Base-by-base conservation (phyloP, 2,888 invertebrate species). In the Cryptophagus acutangulus region DNA sequence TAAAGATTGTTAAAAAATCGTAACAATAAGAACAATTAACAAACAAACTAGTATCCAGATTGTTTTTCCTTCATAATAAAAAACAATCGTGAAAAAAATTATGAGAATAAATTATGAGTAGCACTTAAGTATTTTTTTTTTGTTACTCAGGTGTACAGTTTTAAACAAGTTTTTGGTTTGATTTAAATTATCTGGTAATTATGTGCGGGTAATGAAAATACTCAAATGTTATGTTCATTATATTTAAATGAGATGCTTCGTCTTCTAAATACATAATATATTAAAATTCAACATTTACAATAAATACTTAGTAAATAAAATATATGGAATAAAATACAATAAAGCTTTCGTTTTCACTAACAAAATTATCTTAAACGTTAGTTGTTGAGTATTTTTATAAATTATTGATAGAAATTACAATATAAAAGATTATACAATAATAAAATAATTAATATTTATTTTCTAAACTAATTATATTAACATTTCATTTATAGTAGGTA, bases 331-430 rank as follows among this genome's bases (percentile, higher is more conserved):
- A 26, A 6, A 12, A 6, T 3, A 36, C 13, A 41, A 31, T 37
- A 41, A 41, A 37, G 41, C 34, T 40, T 14, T 40, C 29, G 10
- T 35, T 40, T 40, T 40, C 33, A 38, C 38, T 40, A 41, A 17
- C n/a, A 26, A 12, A 26, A 26, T 26, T 26, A 12, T 12, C 26
- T 12, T 26, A 26, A n/a, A 26, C n/a, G n/a, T n/a, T n/a, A n/a
- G n/a, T 20, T 20, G 9, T 26, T 12, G 12, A 3, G 9, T 26
- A 37, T 25, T 17, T 35, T 41, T 31, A 41, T 33, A 41, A 33
- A 33, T 36, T 33, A 41, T 17, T 34, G 17, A 9, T 34, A 24
- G 24, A 9, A 38, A 26, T 3, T 26, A 26, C 4, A 26, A 12
- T 26, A 26, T 12, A 12, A n/a, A 12, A 26, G 5, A 4, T 26